Evolutionary conservation across 1,140 invertebrate genomes (phyloP).

Genomic region (Leptinotarsa lineolata): DNA sequence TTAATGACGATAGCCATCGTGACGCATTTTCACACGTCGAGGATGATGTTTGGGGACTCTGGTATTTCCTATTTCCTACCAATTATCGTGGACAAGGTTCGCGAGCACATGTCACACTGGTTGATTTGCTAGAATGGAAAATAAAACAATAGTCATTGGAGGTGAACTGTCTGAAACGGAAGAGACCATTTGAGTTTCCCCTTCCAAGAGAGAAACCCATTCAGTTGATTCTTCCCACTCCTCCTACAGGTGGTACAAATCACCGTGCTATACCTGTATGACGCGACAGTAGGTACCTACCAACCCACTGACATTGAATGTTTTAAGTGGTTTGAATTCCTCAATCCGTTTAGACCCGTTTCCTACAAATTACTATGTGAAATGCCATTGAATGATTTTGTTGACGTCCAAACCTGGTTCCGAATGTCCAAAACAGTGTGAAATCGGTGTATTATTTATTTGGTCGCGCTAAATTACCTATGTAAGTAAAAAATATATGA

Average conservation of each 20-base stretch:
- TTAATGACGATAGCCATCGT: no score
- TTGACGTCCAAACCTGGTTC: not conserved
- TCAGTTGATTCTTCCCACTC: not conserved
- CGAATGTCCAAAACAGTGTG: not conserved
- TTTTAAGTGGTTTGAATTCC: not conserved
- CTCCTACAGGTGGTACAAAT: not conserved
- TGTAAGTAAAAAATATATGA: not conserved
- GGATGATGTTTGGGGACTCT: conserved; percentile 15
- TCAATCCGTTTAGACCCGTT: not conserved
- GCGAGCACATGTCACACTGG: conserved; percentile 22
- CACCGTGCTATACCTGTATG: not conserved
- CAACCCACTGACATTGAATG: conserved; percentile 1
- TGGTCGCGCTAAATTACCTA: not conserved
- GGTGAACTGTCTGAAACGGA: not conserved
- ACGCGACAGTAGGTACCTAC: not conserved
- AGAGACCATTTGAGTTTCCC: not conserved
- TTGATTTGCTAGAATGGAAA: not conserved
- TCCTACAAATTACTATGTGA: not conserved
- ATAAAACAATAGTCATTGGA: not conserved
- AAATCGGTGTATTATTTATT: not conserved
- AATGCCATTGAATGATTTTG: not conserved
- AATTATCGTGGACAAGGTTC: conserved; percentile 12
- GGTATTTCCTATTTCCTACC: conserved; percentile 11
- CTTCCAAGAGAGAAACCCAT: not conserved
- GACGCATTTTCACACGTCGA: no score